Evolutionary conservation across 1,140 invertebrate species (phyloP).

Genomic region (Diorhabda elongata): DNA sequence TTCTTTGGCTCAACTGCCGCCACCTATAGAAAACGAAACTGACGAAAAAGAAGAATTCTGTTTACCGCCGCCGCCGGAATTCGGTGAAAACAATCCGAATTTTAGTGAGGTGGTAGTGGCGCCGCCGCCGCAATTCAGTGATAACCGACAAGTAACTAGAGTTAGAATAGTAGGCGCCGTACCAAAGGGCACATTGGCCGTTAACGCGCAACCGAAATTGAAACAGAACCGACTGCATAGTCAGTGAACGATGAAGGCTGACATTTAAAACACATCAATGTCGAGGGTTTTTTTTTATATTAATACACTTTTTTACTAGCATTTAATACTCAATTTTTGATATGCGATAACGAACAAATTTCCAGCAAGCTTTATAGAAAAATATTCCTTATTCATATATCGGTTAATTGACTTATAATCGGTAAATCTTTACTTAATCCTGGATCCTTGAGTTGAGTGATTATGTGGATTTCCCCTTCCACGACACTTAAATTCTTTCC

Average conservation of each 20-base stretch:
- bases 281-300: conserved; percentile 10
- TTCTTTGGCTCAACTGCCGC: conserved; percentile 73
- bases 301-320: conserved; percentile 13
- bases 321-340: conserved; percentile 20
- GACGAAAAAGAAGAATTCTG: conserved; percentile 65
- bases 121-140: conserved; percentile 69
- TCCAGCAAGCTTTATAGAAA: too few relatives aligned
- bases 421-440: too few relatives aligned
- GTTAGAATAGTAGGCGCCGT: conserved; percentile 72
- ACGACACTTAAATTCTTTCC: too few relatives aligned
- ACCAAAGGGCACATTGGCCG: conserved; percentile 56
- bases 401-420: too few relatives aligned
- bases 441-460: too few relatives aligned
- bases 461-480: too few relatives aligned
- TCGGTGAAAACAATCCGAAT: conserved; percentile 52
- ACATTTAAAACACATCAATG: neutral
- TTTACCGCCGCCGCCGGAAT: conserved; percentile 75
- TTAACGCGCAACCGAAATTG: conserved; percentile 48
- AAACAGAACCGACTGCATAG: conserved; percentile 53
- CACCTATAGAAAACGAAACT: conserved; percentile 71
- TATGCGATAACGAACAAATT: neutral
- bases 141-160: conserved; percentile 52
- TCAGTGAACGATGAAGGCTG: conserved; percentile 45
- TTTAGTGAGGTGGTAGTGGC: conserved; percentile 56
- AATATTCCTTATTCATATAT: too few relatives aligned